phyloP scores from a whole-genome alignment of 2,797 vertebrate species.

The Spizella passerina region DNA sequence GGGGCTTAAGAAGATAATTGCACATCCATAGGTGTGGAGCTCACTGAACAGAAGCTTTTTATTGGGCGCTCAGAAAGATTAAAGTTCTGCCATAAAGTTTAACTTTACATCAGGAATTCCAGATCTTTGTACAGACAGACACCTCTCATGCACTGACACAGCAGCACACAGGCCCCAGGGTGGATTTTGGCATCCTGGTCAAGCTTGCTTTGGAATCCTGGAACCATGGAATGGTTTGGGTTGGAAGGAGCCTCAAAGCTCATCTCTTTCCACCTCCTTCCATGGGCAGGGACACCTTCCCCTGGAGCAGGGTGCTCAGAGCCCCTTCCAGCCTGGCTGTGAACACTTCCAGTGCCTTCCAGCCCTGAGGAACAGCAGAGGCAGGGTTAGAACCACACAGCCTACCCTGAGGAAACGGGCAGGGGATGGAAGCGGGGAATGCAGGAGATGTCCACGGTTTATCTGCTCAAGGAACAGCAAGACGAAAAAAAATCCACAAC shows the following conservation, averaged over 20 bases:
- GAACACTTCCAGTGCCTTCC: not conserved
- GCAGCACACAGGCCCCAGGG: not conserved
- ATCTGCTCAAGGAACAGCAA: constrained; percentile 52
- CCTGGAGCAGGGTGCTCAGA: not conserved
- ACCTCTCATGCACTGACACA: not conserved
- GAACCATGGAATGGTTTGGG: not conserved
- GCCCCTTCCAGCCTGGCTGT: not conserved
- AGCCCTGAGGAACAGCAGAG: not conserved
- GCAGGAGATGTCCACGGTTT: not conserved
- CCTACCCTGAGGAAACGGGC: not conserved
- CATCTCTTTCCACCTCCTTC: not conserved
- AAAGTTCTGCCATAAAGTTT: not conserved
- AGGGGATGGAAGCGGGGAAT: not conserved
- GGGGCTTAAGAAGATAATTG: not conserved
- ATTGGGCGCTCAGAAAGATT: not conserved
- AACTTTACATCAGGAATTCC: not conserved
- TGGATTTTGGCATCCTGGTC: not conserved
- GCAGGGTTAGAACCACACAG: fast-evolving
- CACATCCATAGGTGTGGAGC: not conserved
- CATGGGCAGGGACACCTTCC: not conserved
- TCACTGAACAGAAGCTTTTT: not conserved
- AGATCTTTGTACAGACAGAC: not conserved
- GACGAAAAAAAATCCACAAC: constrained; percentile 63
- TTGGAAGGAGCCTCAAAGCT: not conserved
- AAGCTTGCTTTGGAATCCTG: not conserved